Percentiles rank a stretch among this genome's conserved stretches.
Conservation (phyloP, 2,113 vertebrate species). For the Crotophaga sulcirostris region DNA sequence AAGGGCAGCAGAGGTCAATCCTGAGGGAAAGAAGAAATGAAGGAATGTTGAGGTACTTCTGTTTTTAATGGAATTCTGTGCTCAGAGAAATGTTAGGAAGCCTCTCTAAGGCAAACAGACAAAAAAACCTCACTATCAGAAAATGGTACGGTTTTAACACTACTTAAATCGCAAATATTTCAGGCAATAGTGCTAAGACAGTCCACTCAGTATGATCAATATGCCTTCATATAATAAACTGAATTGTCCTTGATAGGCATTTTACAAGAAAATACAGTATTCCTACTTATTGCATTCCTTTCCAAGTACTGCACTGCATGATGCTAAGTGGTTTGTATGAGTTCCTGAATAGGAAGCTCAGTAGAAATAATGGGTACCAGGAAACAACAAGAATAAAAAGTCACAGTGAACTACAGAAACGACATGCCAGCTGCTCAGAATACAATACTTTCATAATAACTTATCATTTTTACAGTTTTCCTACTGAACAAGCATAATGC, state of each 20-base stretch:
- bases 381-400: conserved; percentile 68
- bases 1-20: conserved; percentile 90
- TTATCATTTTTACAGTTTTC: conserved; percentile 53
- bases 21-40: conserved; percentile 72
- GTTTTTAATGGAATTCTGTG: conserved; percentile 16
- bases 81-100: background rate
- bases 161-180: background rate
- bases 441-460: conserved; percentile 49
- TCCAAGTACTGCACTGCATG: conserved; percentile 32
- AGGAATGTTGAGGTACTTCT: conserved; percentile 28
- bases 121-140: background rate
- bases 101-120: background rate
- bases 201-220: background rate
- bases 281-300: conserved; percentile 34
- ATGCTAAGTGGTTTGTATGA: conserved; percentile 47
- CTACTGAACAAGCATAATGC: conserved; percentile 41
- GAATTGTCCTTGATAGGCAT: conserved; percentile 21
- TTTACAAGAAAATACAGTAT: conserved; percentile 45
- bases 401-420: conserved; percentile 37
- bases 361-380: conserved; percentile 57
- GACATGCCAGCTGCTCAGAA: conserved; percentile 31
- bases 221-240: background rate
- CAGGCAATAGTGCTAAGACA: background rate
- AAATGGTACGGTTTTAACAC: background rate
- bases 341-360: conserved; percentile 57